These are phyloP conservation scores for Rutilus rutilus DNA, from an alignment of 2,113 vertebrate genomes.

Conservation along the genomic window DNA sequence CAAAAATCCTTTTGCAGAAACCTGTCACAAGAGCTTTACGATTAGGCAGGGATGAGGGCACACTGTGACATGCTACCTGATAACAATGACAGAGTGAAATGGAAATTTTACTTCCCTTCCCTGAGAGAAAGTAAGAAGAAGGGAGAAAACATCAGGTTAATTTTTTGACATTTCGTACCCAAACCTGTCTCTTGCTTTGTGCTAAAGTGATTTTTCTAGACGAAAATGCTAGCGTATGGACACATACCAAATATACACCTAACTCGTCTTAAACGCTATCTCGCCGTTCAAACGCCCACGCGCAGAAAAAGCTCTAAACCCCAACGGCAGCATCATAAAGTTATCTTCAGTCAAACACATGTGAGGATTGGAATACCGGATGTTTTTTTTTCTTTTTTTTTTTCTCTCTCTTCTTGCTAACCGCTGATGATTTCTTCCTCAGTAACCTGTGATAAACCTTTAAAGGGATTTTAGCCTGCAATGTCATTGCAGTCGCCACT, in stretches of 20 bases:
- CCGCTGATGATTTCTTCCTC: constrained; percentile 10
- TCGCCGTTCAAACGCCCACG: background rate
- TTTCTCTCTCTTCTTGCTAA: background rate
- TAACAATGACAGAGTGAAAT: constrained; percentile 49
- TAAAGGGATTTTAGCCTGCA: constrained; percentile 2
- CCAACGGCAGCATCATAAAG: background rate
- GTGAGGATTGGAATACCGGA: background rate
- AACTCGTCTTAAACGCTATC: constrained; percentile 35
- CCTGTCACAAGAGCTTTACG: constrained; percentile 48
- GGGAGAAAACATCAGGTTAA: constrained; percentile 21
- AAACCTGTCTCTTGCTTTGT: background rate
- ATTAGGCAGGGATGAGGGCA: constrained; percentile 45
- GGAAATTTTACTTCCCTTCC: constrained; percentile 25
- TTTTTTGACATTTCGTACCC: constrained; percentile 5
- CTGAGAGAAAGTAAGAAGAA: constrained; percentile 22
- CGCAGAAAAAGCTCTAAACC: background rate
- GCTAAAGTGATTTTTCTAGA: background rate
- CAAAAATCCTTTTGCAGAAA: constrained; percentile 43
- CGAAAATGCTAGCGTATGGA: background rate
- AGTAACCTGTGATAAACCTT: constrained; percentile 26
- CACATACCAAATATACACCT: constrained; percentile 4
- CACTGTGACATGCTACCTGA: constrained; percentile 39
- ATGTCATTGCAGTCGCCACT: constrained; percentile 5
- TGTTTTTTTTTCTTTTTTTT: background rate
- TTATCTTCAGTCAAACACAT: constrained; percentile 46